Evolutionary conservation across 2,888 invertebrate genomes (phyloP), one percentile per base, ranked within the genome.

Genomic region (Rhodophaea formosa): DNA sequence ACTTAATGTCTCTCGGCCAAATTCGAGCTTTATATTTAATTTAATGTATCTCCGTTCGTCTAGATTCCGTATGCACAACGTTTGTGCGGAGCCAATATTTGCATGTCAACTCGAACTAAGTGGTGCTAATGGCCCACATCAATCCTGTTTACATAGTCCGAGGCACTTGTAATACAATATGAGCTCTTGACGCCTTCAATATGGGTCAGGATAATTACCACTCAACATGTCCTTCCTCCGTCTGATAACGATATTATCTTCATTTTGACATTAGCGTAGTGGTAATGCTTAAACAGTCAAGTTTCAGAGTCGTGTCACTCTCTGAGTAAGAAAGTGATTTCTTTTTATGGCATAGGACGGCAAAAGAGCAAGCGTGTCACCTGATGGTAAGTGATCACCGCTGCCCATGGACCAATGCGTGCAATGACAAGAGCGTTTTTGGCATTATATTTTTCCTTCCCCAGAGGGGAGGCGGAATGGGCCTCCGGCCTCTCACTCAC

Each of bases 81-180:
- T 59, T 61, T 59, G 58, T 61, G 55, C 52, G 57, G 52, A 55
- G 62, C 64, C 67, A 67, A 70, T 74, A 75, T 77, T 75, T 69
- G 69, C 68, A 69, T 68, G 59, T 55, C 59, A 60, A 58, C 59
- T 61, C 30, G 42, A 49, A 49, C 56, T 74, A 70, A 77, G 72
- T 72, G 72, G 63, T 65, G 58, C 71, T 80, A 79, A 80, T 80
- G 77, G 77, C 69, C 67, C 72, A 69, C 65, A 74, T 76, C 71
- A 60, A 71, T 68, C 62, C 61, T 67, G 72, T 75, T 77, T 79
- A 72, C 80, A 72, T 65, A 71, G 72, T 52, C 64, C 62, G 67
- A 61, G 69, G 69, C 71, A 72, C 78, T 79, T 74, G 77, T 76
- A 79, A 77, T 63, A 77, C 69, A 78, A 81, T 80, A 77, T 74